Conservation (phyloP, 2,113 vertebrate species). For the Synodontis membranacea region DNA sequence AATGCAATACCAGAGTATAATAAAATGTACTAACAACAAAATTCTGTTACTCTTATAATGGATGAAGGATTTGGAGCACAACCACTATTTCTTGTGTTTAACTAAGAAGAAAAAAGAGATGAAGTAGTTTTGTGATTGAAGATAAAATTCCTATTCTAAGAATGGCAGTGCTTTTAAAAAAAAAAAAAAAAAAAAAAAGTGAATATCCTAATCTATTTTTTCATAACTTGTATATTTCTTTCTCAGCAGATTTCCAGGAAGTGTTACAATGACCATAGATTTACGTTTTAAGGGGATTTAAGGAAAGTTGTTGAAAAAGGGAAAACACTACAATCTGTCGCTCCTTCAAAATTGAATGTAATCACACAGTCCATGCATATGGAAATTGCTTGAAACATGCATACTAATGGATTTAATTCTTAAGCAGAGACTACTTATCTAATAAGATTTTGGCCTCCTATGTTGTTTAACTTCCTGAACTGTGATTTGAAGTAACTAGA, state of each 20-base stretch:
- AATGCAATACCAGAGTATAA: slow-evolving; percentile 30
- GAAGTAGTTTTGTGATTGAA: slow-evolving; percentile 31
- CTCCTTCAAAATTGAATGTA: no score
- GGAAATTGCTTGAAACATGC: neutral
- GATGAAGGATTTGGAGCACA: slow-evolving; percentile 41
- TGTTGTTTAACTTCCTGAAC: neutral
- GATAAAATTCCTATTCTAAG: slow-evolving; percentile 33
- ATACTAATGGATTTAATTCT: neutral
- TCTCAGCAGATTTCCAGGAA: slow-evolving; percentile 11
- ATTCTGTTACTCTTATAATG: slow-evolving; percentile 26
- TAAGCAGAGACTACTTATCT: neutral
- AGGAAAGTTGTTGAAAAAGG: neutral
- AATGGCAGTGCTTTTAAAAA: slow-evolving; percentile 1
- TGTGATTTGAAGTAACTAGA: neutral
- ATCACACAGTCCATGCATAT: slow-evolving; percentile 28
- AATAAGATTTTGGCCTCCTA: neutral
- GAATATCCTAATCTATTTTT: slow-evolving; percentile 23
- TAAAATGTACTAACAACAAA: slow-evolving; percentile 20
- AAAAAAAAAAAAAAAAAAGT: neutral
- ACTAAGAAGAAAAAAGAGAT: slow-evolving; percentile 1
- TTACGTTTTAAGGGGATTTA: slow-evolving; percentile 3
- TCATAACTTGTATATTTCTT: neutral
- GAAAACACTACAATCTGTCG: neutral
- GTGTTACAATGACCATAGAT: neutral
- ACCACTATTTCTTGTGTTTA: slow-evolving; percentile 35